Evolutionary conservation across 2,888 invertebrate species (phyloP).

Genomic region (Folsomia candida): DNA sequence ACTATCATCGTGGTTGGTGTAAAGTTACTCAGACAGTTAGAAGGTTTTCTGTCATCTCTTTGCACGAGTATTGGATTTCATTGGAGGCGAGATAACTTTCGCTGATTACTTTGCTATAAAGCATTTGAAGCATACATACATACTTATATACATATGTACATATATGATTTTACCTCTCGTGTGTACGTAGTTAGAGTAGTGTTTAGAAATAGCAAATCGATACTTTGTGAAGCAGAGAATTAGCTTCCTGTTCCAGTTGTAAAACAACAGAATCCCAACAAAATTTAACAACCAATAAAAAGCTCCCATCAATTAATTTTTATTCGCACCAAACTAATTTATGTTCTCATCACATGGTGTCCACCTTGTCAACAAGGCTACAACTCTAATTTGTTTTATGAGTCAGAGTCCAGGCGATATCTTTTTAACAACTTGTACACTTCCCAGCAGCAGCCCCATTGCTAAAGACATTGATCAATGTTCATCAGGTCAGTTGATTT

Average conservation of each 20-base stretch:
- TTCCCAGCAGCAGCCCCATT: not conserved
- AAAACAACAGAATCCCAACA: not conserved
- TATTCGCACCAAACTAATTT: not conserved
- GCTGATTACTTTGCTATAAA: no score
- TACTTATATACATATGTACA: no score
- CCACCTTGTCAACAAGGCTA: no score
- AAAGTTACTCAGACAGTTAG: no score
- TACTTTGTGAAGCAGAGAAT: not conserved
- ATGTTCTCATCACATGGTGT: constrained; percentile 1
- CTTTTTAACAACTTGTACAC: not conserved
- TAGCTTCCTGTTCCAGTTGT: not conserved
- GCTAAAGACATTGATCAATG: not conserved
- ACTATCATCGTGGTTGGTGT: no score
- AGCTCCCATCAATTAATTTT: constrained; percentile 2
- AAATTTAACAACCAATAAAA: not conserved
- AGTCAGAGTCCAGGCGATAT: not conserved
- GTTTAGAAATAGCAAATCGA: not conserved
- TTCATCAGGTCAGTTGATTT: not conserved
- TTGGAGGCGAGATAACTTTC: no score
- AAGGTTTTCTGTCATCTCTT: no score
- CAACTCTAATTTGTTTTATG: constrained; percentile 5
- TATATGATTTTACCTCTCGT: no score
- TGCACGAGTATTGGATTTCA: no score
- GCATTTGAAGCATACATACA: no score
- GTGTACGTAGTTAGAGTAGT: no score